These are phyloP conservation scores for Tyria jacobaeae DNA, from an alignment of 2,888 invertebrate species.

Conservation along the genomic window DNA sequence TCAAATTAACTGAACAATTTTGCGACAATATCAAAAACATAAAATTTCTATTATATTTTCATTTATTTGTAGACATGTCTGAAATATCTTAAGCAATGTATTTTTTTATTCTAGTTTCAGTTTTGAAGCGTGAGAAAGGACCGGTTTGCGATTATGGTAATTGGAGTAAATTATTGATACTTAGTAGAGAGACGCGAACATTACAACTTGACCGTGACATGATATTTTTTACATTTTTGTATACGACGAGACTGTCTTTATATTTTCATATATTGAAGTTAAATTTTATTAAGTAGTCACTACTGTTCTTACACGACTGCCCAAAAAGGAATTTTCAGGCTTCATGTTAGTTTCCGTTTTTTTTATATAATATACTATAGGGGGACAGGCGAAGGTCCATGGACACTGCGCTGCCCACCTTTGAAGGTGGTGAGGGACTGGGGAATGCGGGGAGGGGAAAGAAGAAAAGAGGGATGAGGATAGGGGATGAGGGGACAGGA, in stretches of 20 bases:
- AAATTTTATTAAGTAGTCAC: too few species aligned
- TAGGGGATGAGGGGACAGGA: too few species aligned
- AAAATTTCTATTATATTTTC: background rate
- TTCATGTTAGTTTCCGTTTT: too few species aligned
- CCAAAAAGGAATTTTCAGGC: too few species aligned
- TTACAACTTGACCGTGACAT: background rate
- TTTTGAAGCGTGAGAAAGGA: background rate
- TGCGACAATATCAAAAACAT: constrained; percentile 3
- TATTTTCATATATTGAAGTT: background rate
- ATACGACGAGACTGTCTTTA: background rate
- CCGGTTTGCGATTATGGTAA: background rate
- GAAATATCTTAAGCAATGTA: background rate
- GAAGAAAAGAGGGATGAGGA: too few species aligned
- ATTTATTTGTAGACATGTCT: background rate
- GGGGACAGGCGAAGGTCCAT: too few species aligned
- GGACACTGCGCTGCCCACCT: too few species aligned
- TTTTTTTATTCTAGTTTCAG: background rate
- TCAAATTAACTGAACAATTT: background rate
- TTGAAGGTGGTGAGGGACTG: too few species aligned
- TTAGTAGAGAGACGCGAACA: background rate
- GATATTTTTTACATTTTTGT: background rate
- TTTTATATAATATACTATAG: too few species aligned
- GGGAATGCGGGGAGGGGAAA: too few species aligned
- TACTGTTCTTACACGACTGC: too few species aligned
- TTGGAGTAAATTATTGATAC: background rate